A percentile compares a stretch with the other conserved stretches of the same genome.
These are phyloP conservation scores for Saturnia pavonia DNA, from an alignment of 2,888 invertebrate genomes.

Conservation along the genomic window DNA sequence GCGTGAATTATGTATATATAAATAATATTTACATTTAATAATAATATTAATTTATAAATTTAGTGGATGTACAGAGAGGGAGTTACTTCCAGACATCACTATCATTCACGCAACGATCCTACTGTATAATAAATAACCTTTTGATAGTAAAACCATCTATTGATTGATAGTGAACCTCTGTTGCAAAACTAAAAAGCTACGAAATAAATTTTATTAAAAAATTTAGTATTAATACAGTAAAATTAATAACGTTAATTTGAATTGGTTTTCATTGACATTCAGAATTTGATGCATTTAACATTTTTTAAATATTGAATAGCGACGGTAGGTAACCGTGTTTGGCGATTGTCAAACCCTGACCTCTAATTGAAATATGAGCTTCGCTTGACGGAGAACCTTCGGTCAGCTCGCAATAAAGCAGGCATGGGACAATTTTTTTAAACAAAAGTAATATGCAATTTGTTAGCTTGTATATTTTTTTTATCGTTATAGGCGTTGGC, in stretches of 20 bases:
- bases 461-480: background rate
- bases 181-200: background rate
- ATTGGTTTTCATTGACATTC: background rate
- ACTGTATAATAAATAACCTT: too few relatives aligned
- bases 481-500: too few relatives aligned
- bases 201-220: background rate
- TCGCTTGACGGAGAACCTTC: background rate
- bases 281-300: background rate
- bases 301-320: background rate
- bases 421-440: background rate
- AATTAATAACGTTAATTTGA: background rate
- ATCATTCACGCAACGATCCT: too few relatives aligned
- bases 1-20: too few relatives aligned
- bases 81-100: too few relatives aligned
- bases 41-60: too few relatives aligned
- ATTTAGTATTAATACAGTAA: background rate
- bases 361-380: constrained; percentile 5
- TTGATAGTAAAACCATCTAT: too few relatives aligned
- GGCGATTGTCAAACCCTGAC: background rate
- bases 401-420: background rate
- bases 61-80: too few relatives aligned
- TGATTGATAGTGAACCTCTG: too few relatives aligned
- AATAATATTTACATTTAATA: too few relatives aligned
- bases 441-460: background rate
- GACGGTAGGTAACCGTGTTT: background rate